A percentile compares a stretch with the other conserved stretches of the same genome.
Evolutionary conservation across 1,140 invertebrate genomes (phyloP).

Genomic region (Leptopilina clavipes): DNA sequence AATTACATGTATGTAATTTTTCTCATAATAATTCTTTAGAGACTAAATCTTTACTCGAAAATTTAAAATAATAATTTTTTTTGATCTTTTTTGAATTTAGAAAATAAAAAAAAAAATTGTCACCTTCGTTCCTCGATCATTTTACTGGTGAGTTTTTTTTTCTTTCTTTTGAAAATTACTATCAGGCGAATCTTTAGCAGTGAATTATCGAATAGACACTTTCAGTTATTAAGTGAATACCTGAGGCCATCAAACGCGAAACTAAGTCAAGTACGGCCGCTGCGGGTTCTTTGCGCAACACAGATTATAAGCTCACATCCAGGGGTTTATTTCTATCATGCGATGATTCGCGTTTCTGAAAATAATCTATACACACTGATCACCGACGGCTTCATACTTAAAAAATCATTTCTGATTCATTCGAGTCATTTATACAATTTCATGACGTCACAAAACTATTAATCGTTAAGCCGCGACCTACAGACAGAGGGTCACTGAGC

Average conservation of each 20-base stretch:
- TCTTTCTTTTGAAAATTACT: not conserved
- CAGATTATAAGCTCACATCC: conserved; percentile 42
- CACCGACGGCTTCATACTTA: conserved; percentile 34
- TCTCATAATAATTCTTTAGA: too few species aligned
- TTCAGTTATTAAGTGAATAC: conserved; percentile 38
- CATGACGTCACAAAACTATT: conserved; percentile 1
- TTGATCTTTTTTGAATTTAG: too few species aligned
- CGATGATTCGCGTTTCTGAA: conserved; percentile 65
- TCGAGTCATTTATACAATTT: too few species aligned
- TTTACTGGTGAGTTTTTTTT: not conserved
- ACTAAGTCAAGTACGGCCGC: conserved; percentile 64
- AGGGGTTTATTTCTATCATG: conserved; percentile 63
- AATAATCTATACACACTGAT: conserved; percentile 57
- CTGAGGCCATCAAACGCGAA: conserved; percentile 54
- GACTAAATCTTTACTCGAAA: too few species aligned
- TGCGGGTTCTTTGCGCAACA: conserved; percentile 59
- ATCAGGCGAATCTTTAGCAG: not conserved
- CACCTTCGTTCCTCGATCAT: conserved; percentile 60
- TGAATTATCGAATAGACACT: not conserved
- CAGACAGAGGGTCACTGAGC: conserved; percentile 24
- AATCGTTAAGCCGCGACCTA: conserved; percentile 6
- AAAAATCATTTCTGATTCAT: conserved; percentile 18
- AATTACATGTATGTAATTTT: too few species aligned
- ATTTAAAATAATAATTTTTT: too few species aligned
- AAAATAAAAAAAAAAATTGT: not conserved